Evolutionary conservation across 2,797 vertebrate species (phyloP).

Genomic region (Graptemys geographica): DNA sequence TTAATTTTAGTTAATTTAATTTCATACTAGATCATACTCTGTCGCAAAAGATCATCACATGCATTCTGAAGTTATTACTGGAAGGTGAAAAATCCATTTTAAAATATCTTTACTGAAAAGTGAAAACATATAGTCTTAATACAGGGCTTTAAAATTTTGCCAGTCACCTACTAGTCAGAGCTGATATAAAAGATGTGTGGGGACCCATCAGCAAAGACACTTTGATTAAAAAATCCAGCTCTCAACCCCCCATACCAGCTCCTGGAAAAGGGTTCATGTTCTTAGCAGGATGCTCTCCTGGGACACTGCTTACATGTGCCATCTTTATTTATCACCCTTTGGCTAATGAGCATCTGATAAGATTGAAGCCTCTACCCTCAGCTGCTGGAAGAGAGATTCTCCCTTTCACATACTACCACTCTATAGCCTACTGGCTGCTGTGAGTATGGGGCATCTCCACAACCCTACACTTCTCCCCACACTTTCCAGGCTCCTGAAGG

Average conservation of each 20-base stretch:
- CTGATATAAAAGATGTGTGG: neutral
- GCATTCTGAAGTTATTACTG: neutral
- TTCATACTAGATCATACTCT: neutral
- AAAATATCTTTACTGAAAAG: neutral
- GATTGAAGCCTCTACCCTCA: neutral
- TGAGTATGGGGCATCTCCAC: fast-evolving
- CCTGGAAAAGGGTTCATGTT: neutral
- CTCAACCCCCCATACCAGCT: fast-evolving
- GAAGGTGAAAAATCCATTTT: neutral
- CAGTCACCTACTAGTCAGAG: fast-evolving
- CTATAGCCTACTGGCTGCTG: neutral
- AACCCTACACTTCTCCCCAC: neutral
- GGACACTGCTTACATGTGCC: fast-evolving
- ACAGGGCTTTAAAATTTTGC: neutral
- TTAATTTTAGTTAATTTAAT: neutral
- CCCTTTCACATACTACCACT: too few species aligned
- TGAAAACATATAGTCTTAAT: fast-evolving
- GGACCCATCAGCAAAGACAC: neutral
- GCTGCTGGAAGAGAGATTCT: fast-evolving
- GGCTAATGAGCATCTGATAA: fast-evolving
- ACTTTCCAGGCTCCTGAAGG: neutral
- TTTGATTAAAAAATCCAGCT: neutral
- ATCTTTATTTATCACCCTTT: neutral
- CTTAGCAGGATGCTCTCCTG: fast-evolving
- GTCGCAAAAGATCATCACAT: neutral